Percentiles rank a stretch among this genome's conserved stretches.
phyloP scores from a whole-genome alignment of 2,113 vertebrate genomes.

The Acrocephalus arundinaceus region DNA sequence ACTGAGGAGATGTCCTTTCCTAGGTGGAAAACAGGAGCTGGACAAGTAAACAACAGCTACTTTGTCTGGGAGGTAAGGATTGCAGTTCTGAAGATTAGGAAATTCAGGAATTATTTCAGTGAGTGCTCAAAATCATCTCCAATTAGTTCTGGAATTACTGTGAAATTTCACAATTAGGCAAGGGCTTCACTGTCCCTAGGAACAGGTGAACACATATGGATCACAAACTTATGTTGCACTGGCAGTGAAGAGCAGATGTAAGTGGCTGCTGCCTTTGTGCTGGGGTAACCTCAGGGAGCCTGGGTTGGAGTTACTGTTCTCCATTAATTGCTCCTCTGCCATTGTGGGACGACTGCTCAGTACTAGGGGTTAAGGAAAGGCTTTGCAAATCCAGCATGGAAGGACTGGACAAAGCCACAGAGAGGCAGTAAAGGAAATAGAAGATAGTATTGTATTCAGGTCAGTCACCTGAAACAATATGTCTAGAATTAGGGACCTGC shows the following conservation, averaged over 20 bases:
- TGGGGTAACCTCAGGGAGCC: neutral
- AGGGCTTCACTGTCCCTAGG: neutral
- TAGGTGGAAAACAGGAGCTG: neutral
- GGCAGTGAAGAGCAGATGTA: neutral
- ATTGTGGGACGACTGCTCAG: rapidly evolving
- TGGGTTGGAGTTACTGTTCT: neutral
- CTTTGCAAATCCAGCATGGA: neutral
- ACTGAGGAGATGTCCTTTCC: neutral
- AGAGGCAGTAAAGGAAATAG: neutral
- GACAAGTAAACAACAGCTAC: neutral
- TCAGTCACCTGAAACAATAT: neutral
- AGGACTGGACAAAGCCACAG: neutral
- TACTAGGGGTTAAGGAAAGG: neutral
- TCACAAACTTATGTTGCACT: neutral
- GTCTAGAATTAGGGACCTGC: neutral
- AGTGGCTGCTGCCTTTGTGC: neutral
- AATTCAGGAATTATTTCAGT: neutral
- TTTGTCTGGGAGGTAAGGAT: neutral
- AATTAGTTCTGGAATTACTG: neutral
- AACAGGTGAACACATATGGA: neutral
- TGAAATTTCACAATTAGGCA: neutral
- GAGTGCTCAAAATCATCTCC: neutral
- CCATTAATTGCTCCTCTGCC: neutral
- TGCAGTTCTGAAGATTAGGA: neutral
- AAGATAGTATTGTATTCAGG: neutral